phyloP scores from a whole-genome alignment of 2,888 invertebrate genomes.

The Eretmocerus hayati region DNA sequence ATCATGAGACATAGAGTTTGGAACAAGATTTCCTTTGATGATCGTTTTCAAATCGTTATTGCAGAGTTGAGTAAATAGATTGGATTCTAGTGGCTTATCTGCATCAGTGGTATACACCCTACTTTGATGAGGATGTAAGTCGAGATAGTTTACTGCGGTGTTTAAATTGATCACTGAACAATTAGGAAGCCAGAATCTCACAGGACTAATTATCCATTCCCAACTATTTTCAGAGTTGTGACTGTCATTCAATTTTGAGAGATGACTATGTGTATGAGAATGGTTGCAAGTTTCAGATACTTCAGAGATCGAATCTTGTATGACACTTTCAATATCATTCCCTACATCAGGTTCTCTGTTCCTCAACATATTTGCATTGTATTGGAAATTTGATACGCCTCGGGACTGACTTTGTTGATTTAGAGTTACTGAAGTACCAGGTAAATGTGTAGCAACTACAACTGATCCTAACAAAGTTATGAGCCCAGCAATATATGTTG shows the following conservation, averaged over 20 bases:
- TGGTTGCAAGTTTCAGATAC: slow-evolving; percentile 17
- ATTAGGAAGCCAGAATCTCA: slow-evolving; percentile 18
- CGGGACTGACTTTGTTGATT: slow-evolving; percentile 6
- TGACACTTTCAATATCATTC: slow-evolving; percentile 12
- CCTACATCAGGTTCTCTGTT: slow-evolving; percentile 10
- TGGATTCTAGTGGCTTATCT: slow-evolving; percentile 9
- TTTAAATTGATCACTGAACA: slow-evolving; percentile 7
- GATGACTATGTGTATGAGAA: slow-evolving; percentile 6
- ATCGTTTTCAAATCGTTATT: slow-evolving; percentile 23
- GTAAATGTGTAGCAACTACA: slow-evolving; percentile 45
- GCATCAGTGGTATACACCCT: slow-evolving; percentile 9
- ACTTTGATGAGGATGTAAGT: slow-evolving; percentile 7
- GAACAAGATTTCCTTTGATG: slow-evolving; percentile 31
- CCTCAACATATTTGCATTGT: neutral
- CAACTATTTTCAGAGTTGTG: slow-evolving; percentile 1
- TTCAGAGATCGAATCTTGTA: slow-evolving; percentile 16
- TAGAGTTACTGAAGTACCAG: slow-evolving; percentile 33
- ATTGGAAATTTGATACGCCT: slow-evolving; percentile 1
- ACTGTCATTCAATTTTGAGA: slow-evolving; percentile 1
- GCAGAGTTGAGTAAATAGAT: slow-evolving; percentile 10
- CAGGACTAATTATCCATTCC: slow-evolving; percentile 15
- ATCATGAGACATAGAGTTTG: slow-evolving; percentile 29
- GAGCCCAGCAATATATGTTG: slow-evolving; percentile 57
- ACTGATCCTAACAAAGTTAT: slow-evolving; percentile 56
- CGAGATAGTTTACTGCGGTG: neutral